Evolutionary conservation across 2,888 invertebrate genomes (phyloP), one percentile per base, ranked within the genome.

Genomic region (Mermis nigrescens): DNA sequence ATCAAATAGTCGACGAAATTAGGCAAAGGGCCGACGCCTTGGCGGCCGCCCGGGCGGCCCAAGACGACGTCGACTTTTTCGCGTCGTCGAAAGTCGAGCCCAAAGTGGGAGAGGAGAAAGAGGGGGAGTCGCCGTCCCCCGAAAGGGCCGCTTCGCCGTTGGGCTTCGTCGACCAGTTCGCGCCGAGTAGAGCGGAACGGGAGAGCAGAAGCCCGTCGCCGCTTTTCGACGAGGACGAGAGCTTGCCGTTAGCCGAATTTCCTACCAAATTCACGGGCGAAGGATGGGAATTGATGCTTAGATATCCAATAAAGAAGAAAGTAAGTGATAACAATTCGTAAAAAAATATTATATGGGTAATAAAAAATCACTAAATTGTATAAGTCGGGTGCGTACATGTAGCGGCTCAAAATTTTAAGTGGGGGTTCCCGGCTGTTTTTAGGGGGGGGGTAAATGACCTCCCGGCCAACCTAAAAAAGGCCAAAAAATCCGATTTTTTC

Each of bases 241-340:
- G 89, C 0, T 82, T 85, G 73, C 91, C 91, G 0, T 77, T 98
- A 58, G 88, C 88, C 74, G 85, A 86, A 57, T 98, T 90, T 75
- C 87, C 90, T 12, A 80, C 89, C 55, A 80, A 82, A 31, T 80
- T 79, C 63, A 85, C 82, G 0, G 88, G 83, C 0, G 83, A 86
- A 28, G 91, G 91, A 29, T 98, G 94, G 92, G 91, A 92, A 71
- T 85, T 95, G 84, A 86, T 91, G 66, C 77, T 94, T 57, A 80
- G 95, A 1, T 91, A 92, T 72, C 92, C 92, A 1, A 88, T 88
- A 72, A 92, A 92, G 74, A 92, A 92, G 79, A 57, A 57, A 55
- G 57, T 29, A 7, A 56, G n/a, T n/a, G n/a, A n/a, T n/a, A n/a
- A n/a, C n/a, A n/a, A n/a, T n/a, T n/a, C n/a, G n/a, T n/a, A n/a